Evolutionary conservation across 2,797 vertebrate genomes (phyloP).

Genomic region (Periparus ater): DNA sequence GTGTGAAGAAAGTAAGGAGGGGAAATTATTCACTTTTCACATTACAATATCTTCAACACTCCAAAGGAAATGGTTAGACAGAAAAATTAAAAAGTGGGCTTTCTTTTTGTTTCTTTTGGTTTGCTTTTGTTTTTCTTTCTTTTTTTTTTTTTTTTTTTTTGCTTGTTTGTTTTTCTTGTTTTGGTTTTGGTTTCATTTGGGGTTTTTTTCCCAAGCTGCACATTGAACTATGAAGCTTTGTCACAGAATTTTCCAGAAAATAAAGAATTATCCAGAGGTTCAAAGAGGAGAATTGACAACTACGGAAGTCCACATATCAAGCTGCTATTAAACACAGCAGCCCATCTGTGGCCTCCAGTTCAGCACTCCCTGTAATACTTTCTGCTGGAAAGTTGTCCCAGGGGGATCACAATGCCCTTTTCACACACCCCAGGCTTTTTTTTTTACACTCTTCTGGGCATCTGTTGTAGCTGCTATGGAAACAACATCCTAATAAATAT

Average conservation of each 20-base stretch:
- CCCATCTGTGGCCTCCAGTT: neutral
- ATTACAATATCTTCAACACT: neutral
- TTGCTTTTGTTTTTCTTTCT: rapidly evolving
- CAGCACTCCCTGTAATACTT: neutral
- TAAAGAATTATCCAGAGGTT: neutral
- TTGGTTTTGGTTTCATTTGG: neutral
- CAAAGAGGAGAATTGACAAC: neutral
- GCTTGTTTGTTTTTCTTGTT: neutral
- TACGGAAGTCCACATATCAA: neutral
- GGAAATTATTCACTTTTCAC: neutral
- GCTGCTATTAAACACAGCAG: neutral
- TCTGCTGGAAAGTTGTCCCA: neutral
- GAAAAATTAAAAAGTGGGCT: neutral
- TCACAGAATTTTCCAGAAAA: neutral
- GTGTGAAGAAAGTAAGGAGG: neutral
- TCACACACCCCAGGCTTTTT: neutral
- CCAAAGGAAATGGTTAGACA: neutral
- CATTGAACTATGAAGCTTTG: neutral
- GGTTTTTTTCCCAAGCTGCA: neutral
- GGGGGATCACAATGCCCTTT: neutral
- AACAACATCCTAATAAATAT: neutral
- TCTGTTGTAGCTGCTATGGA: neutral
- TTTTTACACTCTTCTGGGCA: neutral
- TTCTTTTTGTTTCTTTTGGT: neutral
- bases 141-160: neutral